Conservation (phyloP, 2,888 invertebrate species). For the Sphaerophoria rueppellii region DNA sequence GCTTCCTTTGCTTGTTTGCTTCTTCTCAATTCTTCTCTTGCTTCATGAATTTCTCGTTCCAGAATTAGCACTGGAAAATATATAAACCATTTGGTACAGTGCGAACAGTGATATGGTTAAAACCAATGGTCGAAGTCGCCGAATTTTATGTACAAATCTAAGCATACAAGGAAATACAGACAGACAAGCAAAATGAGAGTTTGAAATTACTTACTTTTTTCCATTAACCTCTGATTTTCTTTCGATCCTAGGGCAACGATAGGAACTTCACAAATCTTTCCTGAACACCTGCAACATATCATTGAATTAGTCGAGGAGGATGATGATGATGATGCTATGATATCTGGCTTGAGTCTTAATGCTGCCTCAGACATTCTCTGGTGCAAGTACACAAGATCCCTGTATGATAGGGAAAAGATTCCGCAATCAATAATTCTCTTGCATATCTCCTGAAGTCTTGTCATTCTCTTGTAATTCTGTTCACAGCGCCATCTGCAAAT, state of each 20-base stretch:
- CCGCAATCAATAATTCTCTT: slow-evolving; percentile 79
- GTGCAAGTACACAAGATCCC: slow-evolving; percentile 79
- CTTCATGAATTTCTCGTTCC: slow-evolving; percentile 79
- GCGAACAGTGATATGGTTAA: too few relatives aligned
- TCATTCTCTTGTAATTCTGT: slow-evolving; percentile 71
- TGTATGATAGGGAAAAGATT: slow-evolving; percentile 76
- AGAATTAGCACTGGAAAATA: slow-evolving; percentile 76
- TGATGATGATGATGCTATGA: slow-evolving; percentile 16
- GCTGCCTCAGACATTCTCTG: slow-evolving; percentile 78
- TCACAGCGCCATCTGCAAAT: slow-evolving; percentile 78
- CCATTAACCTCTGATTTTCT: slow-evolving; percentile 78
- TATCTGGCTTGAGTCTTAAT: slow-evolving; percentile 76
- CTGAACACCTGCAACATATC: slow-evolving; percentile 78
- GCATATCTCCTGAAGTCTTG: slow-evolving; percentile 78
- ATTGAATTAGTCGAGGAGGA: slow-evolving; percentile 27
- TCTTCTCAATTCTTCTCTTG: slow-evolving; percentile 77
- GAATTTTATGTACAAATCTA: too few relatives aligned
- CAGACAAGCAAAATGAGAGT: not conserved
- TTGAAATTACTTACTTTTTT: slow-evolving; percentile 76
- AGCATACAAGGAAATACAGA: too few relatives aligned
- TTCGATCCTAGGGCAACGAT: slow-evolving; percentile 60
- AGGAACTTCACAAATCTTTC: slow-evolving; percentile 75
- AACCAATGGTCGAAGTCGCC: too few relatives aligned
- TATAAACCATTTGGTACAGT: not conserved
- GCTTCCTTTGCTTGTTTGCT: slow-evolving; percentile 68